phyloP scores from a whole-genome alignment of 1,140 invertebrate genomes.

The Eumeta japonica region DNA sequence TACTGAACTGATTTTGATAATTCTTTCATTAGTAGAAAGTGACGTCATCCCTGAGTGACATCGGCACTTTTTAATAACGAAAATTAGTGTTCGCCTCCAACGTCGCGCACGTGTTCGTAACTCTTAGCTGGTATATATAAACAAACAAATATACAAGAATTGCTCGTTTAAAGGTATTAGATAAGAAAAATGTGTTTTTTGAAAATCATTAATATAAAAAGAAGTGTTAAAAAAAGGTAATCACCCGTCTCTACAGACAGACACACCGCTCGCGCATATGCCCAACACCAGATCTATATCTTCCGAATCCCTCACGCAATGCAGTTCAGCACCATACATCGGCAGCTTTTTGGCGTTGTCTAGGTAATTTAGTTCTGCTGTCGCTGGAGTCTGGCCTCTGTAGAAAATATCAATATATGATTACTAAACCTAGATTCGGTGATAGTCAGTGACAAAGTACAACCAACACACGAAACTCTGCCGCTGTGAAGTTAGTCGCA shows the following conservation, averaged over 20 bases:
- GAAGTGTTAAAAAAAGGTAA: slow-evolving; percentile 4
- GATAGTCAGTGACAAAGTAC: too few species aligned
- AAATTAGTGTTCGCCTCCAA: too few species aligned
- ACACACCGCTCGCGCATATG: slow-evolving; percentile 87
- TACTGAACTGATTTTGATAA: too few species aligned
- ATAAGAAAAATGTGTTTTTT: background rate
- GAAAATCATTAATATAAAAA: background rate
- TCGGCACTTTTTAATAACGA: too few species aligned
- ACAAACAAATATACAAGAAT: too few species aligned
- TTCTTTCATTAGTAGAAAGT: too few species aligned
- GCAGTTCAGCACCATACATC: slow-evolving; percentile 95
- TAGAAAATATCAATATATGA: slow-evolving; percentile 2
- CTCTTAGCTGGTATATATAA: background rate
- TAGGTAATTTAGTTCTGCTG: slow-evolving; percentile 94
- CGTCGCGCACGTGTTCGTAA: too few species aligned
- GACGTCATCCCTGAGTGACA: too few species aligned
- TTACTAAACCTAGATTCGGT: background rate
- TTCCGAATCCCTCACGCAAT: slow-evolving; percentile 90
- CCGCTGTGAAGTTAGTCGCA: too few species aligned
- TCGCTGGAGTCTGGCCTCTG: slow-evolving; percentile 91
- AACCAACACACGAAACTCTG: too few species aligned
- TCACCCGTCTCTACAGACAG: slow-evolving; percentile 87
- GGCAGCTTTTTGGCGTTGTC: slow-evolving; percentile 96
- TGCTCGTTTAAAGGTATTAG: too few species aligned
- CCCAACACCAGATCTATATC: slow-evolving; percentile 91